phyloP scores from a whole-genome alignment of 2,113 vertebrate species.

The Cavia porcellus region DNA sequence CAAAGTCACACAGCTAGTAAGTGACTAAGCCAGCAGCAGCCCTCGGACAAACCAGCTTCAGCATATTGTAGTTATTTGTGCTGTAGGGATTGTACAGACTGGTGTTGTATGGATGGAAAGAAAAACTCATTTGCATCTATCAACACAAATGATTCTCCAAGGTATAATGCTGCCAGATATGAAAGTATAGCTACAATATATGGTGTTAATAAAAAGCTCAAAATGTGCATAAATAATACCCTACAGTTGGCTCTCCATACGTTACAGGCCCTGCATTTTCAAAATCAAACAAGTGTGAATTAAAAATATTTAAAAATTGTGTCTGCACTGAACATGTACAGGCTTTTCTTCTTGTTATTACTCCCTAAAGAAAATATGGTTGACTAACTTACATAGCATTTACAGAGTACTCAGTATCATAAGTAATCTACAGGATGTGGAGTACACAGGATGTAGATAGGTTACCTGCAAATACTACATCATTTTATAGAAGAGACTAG shows the following conservation, averaged over 20 bases:
- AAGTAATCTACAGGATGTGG: neutral
- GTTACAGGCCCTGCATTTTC: neutral
- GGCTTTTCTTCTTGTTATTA: neutral
- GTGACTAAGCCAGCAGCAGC: neutral
- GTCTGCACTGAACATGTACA: neutral
- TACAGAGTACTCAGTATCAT: too few relatives aligned
- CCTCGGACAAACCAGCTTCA: neutral
- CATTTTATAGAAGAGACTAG: neutral
- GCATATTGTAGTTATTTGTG: neutral
- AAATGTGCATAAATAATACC: neutral
- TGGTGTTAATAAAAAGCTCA: neutral
- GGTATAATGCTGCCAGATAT: neutral
- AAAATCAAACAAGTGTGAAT: neutral
- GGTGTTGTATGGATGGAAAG: neutral
- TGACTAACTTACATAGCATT: neutral
- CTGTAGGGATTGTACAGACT: neutral
- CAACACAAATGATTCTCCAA: neutral
- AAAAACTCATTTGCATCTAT: neutral
- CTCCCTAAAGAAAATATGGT: neutral
- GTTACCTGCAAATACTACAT: neutral
- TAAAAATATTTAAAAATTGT: neutral
- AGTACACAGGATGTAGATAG: too few relatives aligned
- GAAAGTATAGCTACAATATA: neutral
- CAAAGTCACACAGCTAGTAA: neutral
- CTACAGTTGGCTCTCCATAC: neutral